Evolutionary conservation across 2,888 invertebrate species (phyloP).

Genomic region (Apotomis turbidana): DNA sequence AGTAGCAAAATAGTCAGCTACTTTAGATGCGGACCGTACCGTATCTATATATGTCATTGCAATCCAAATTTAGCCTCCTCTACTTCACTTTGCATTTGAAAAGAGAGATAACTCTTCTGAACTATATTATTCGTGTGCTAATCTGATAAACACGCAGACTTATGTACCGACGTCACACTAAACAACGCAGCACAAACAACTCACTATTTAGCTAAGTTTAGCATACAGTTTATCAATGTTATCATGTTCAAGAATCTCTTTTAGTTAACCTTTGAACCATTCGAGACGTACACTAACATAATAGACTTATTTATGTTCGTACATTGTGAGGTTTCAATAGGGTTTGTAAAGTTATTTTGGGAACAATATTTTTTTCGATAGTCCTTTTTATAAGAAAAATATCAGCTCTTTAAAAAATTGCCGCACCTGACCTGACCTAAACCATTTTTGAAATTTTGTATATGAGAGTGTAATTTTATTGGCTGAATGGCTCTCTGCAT

Average conservation of each 20-base stretch:
- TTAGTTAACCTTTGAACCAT: constrained; percentile 1
- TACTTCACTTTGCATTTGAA: constrained; percentile 1
- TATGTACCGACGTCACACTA: constrained; percentile 1
- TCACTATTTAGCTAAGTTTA: constrained; percentile 2
- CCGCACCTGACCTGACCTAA: no score
- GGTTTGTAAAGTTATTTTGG: not conserved
- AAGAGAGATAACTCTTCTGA: constrained; percentile 12
- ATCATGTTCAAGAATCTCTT: constrained; percentile 4
- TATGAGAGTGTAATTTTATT: no score
- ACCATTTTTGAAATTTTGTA: no score
- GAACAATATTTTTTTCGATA: no score
- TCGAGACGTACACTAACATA: not conserved
- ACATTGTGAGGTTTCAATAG: not conserved
- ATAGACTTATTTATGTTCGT: not conserved
- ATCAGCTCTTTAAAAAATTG: no score
- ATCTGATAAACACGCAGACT: constrained; percentile 8
- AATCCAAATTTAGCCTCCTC: not conserved
- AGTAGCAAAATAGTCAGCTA: no score
- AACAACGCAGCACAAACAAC: not conserved
- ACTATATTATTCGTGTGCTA: constrained; percentile 6
- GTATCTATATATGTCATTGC: no score
- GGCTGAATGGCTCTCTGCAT: no score
- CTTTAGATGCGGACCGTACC: no score
- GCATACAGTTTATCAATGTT: constrained; percentile 8
- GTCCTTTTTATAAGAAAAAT: no score